phyloP scores from a whole-genome alignment of 2,113 vertebrate genomes.

The Chrysochloris asiatica region DNA sequence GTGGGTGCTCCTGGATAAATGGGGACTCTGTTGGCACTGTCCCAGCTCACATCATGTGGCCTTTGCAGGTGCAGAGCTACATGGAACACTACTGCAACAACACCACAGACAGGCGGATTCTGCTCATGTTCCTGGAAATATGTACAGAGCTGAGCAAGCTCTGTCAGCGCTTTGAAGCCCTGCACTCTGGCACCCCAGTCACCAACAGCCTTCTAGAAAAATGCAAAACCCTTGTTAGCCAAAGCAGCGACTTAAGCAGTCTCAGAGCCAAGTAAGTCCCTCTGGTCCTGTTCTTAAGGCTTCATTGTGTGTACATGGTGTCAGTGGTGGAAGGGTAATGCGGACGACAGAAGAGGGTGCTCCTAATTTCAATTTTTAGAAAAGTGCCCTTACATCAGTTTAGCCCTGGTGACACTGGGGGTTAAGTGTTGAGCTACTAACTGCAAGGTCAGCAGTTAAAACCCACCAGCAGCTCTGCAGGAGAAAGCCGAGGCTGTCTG shows the following conservation, averaged over 20 bases:
- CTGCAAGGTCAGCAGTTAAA: no score
- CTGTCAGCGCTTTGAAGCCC: conserved; percentile 78
- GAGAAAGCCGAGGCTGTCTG: no score
- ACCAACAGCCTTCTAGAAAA: conserved; percentile 80
- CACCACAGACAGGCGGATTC: conserved; percentile 84
- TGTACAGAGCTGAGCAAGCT: conserved; percentile 81
- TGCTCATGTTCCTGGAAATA: conserved; percentile 86
- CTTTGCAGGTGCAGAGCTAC: conserved; percentile 87
- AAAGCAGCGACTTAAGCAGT: conserved; percentile 84
- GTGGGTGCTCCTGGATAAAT: accelerated
- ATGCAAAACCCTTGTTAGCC: conserved; percentile 84
- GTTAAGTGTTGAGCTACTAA: no score
- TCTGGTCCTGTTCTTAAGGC: neutral
- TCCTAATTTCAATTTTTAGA: no score
- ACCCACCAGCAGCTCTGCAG: no score
- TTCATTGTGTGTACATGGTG: accelerated
- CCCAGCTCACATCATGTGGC: accelerated
- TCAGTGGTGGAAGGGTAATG: accelerated
- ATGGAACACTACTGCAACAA: conserved; percentile 85
- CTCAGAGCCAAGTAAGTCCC: conserved; percentile 87
- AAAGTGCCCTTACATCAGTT: neutral
- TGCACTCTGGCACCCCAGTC: conserved; percentile 56
- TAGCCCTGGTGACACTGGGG: neutral
- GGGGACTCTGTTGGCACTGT: neutral
- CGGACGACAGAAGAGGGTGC: neutral